These are phyloP conservation scores for Mustelus asterias DNA, from an alignment of 2,113 vertebrate species.

Conservation along the genomic window DNA sequence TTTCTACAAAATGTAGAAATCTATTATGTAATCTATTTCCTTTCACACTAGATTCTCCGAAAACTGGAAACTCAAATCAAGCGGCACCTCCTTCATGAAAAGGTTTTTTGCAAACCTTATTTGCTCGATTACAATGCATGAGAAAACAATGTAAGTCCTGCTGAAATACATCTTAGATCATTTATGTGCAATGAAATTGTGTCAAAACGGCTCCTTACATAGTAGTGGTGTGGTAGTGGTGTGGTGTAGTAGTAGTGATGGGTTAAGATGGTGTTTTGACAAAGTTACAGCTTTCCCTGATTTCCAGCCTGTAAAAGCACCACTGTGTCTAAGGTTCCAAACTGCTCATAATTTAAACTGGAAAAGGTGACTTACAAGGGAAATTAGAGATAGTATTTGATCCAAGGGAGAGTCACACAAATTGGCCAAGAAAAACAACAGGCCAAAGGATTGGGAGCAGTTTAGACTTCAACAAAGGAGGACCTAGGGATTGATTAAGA, in stretches of 20 bases:
- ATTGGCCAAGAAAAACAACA: too few species aligned
- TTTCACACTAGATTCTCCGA: not conserved
- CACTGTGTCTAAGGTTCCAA: not conserved
- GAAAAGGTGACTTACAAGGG: too few species aligned
- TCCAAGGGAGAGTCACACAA: too few species aligned
- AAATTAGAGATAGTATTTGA: too few species aligned
- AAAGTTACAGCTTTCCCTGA: not conserved
- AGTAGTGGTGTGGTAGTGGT: too few species aligned
- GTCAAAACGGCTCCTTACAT: not conserved
- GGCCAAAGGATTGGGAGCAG: too few species aligned
- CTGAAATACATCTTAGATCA: not conserved
- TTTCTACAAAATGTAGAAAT: not conserved
- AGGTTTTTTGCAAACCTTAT: not conserved
- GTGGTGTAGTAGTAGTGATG: too few species aligned
- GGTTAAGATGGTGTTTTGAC: not conserved
- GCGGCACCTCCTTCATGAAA: not conserved
- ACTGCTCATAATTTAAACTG: too few species aligned
- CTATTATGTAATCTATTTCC: not conserved
- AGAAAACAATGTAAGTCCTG: not conserved
- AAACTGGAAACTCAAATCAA: not conserved
- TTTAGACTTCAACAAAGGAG: too few species aligned
- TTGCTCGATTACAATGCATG: not conserved
- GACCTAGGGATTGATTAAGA: too few species aligned
- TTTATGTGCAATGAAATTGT: not conserved
- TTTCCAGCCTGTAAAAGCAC: not conserved